phyloP scores from a whole-genome alignment of 53 echinoderm and acorn worm genomes.

The Paracentrotus lividus region DNA sequence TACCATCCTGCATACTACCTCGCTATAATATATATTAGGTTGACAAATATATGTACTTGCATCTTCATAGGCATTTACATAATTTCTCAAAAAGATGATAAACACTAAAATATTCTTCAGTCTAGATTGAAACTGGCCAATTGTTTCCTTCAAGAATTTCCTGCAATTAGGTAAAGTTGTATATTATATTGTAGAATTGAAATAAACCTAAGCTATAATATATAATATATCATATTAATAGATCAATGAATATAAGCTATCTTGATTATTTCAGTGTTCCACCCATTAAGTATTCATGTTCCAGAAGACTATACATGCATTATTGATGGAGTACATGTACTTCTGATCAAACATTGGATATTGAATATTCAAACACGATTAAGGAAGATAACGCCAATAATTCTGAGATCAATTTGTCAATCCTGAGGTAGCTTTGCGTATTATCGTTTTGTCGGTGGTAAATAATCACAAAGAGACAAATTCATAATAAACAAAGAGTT shows the following conservation, averaged over 20 bases:
- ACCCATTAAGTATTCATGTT: background rate
- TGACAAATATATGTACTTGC: background rate
- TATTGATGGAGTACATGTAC: background rate
- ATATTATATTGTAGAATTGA: background rate
- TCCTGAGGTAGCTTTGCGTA: slow-evolving; percentile 35
- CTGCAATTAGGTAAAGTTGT: background rate
- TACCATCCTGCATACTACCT: background rate
- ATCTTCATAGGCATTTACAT: background rate
- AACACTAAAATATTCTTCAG: background rate
- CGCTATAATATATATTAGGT: background rate
- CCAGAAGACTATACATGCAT: background rate
- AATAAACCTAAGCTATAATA: background rate
- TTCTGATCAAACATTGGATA: background rate
- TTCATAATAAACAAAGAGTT: slow-evolving; percentile 7
- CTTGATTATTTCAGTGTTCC: too few species aligned
- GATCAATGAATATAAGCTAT: background rate
- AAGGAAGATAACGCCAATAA: slow-evolving; percentile 9
- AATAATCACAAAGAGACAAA: background rate
- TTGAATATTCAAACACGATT: background rate
- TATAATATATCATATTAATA: background rate
- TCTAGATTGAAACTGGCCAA: background rate
- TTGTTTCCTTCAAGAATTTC: background rate
- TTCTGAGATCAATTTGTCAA: background rate
- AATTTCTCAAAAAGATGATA: too few species aligned
- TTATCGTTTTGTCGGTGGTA: background rate